These are phyloP conservation scores for Drosophila recens DNA, from an alignment of 2,888 invertebrate species.

Conservation along the genomic window DNA sequence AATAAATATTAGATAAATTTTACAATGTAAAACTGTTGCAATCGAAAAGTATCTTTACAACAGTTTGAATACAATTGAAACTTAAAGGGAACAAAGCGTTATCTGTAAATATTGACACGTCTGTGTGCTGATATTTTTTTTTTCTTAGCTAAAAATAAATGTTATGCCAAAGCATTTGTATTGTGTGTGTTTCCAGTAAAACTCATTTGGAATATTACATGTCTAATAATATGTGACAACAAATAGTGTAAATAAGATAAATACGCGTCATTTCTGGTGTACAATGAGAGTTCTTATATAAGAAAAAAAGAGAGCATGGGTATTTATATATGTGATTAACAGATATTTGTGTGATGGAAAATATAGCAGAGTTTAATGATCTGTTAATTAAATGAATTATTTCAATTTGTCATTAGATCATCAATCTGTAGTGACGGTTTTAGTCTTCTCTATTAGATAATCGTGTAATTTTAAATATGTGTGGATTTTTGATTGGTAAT, in stretches of 20 bases:
- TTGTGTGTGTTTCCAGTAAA: constrained; percentile 43
- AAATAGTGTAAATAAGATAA: constrained; percentile 42
- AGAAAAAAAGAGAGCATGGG: not conserved
- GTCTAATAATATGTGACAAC: constrained; percentile 29
- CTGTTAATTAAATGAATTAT: not conserved
- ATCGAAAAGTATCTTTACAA: not conserved
- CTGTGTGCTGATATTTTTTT: constrained; percentile 13
- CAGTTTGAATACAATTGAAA: constrained; percentile 21
- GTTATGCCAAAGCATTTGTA: constrained; percentile 35
- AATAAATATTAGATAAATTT: constrained; percentile 9
- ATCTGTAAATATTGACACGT: constrained; percentile 45
- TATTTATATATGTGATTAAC: constrained; percentile 5
- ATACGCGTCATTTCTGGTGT: constrained; percentile 18
- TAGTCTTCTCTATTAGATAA: too few species aligned
- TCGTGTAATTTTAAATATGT: too few species aligned
- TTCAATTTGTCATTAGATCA: not conserved
- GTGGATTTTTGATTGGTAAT: too few species aligned
- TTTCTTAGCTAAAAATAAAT: constrained; percentile 44
- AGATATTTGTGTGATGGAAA: not conserved
- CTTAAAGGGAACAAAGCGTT: constrained; percentile 21
- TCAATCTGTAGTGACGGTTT: not conserved
- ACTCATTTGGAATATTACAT: constrained; percentile 47
- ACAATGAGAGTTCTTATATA: constrained; percentile 16
- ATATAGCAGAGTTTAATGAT: not conserved
- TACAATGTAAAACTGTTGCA: constrained; percentile 9